These are phyloP conservation scores for Acrocera orbiculus DNA, from an alignment of 2,888 invertebrate genomes.

Conservation along the genomic window DNA sequence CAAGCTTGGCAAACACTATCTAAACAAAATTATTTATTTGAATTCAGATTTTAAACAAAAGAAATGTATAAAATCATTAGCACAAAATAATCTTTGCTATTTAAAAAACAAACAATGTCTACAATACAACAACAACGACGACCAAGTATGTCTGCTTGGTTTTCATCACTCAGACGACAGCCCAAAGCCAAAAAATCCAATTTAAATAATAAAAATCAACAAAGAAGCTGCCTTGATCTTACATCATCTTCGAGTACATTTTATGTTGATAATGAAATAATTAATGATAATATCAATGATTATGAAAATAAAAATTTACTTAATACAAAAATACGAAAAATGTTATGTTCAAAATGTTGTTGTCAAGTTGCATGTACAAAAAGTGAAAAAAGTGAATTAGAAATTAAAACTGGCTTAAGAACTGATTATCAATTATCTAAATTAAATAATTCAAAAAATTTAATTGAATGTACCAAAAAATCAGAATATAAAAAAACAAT, in stretches of 20 bases:
- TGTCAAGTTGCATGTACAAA: conserved; percentile 14
- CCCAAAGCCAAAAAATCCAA: conserved; percentile 24
- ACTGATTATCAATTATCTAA: conserved; percentile 18
- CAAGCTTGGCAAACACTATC: too few relatives aligned
- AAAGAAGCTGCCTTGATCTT: conserved; percentile 31
- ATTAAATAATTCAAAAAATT: conserved; percentile 12
- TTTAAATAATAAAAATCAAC: conserved; percentile 19
- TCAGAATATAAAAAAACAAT: conserved; percentile 21
- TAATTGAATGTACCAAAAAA: conserved; percentile 15
- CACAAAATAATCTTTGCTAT: too few relatives aligned
- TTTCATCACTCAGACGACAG: conserved; percentile 54
- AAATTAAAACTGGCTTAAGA: conserved; percentile 19
- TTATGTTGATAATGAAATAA: conserved; percentile 17
- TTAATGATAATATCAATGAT: too few relatives aligned
- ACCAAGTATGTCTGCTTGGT: conserved; percentile 61
- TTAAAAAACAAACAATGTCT: conserved; percentile 18
- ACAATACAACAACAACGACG: conserved; percentile 39
- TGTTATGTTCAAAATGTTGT: conserved; percentile 27
- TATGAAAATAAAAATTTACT: too few relatives aligned
- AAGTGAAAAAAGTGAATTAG: conserved; percentile 11
- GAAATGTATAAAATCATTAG: too few relatives aligned
- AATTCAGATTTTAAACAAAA: too few relatives aligned
- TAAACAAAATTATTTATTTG: too few relatives aligned
- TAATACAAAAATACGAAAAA: conserved; percentile 12
- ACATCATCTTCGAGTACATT: conserved; percentile 22